phyloP scores from a whole-genome alignment of 2,797 vertebrate genomes.

The Gouania willdenowi region DNA sequence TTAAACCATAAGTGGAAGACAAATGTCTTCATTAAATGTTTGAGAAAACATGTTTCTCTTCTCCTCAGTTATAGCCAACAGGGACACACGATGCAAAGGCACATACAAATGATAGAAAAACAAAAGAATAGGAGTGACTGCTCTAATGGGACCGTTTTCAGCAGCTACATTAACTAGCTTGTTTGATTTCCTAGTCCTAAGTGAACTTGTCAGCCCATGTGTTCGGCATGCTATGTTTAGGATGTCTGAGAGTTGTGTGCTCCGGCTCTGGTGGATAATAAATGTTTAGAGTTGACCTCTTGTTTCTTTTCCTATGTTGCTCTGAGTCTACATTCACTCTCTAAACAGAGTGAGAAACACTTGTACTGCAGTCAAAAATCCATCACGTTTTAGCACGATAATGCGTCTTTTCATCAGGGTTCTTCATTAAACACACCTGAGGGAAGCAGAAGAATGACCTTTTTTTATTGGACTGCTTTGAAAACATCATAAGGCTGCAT shows the following conservation, averaged over 20 bases:
- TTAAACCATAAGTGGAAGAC: constrained; percentile 23
- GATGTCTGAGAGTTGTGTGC: constrained; percentile 68
- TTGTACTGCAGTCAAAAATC: constrained; percentile 65
- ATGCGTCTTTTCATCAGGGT: constrained; percentile 60
- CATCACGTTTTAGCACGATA: constrained; percentile 58
- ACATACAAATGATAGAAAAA: constrained; percentile 62
- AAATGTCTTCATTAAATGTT: constrained; percentile 54
- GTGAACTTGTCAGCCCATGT: constrained; percentile 70
- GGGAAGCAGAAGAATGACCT: constrained; percentile 17
- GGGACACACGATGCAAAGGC: constrained; percentile 51
- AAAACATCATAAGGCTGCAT: constrained; percentile 40
- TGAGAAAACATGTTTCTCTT: constrained; percentile 40
- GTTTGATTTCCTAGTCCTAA: constrained; percentile 64
- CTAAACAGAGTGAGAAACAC: constrained; percentile 66
- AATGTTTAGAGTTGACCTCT: constrained; percentile 66
- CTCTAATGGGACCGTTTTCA: constrained; percentile 65
- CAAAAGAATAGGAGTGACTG: constrained; percentile 55
- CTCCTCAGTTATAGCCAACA: constrained; percentile 7
- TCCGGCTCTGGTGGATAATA: constrained; percentile 67
- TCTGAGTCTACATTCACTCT: constrained; percentile 63
- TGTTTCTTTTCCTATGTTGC: constrained; percentile 51
- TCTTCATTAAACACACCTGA: constrained; percentile 50
- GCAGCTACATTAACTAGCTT: constrained; percentile 75
- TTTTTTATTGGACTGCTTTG: constrained; percentile 31
- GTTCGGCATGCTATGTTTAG: constrained; percentile 66